Evolutionary conservation across 1,140 invertebrate species (phyloP), one percentile per base, ranked within the genome.

Genomic region (Cotesia typhae): DNA sequence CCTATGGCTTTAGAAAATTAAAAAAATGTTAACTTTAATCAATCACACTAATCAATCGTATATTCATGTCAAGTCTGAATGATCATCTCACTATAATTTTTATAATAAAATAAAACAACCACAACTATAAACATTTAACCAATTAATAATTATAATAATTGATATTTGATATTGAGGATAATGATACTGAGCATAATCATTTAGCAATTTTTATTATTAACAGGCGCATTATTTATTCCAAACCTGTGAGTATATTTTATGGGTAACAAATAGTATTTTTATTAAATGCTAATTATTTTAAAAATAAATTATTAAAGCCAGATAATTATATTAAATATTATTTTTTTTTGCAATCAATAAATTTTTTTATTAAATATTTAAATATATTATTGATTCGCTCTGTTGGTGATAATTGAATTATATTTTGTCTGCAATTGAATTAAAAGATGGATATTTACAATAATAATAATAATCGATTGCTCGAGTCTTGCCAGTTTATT

Each of bases 401-500:
- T 17, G 17, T 17, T 17, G 17, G 17, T 17, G 17, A 17, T 17
- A 28, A 28, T 28, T 28, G 3, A 28, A 28, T 47, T 47, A 64
- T 35, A 10, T 10, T 10, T 12, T 28, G 35, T 60, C 9, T 12
- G 28, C 6, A 47, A 51, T 66, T 14, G 12, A 14, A n/a, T 20
- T 12, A 55, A 55, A 12, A 55, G 17, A 28, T 28, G 28, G 28
- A 28, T 66, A 6, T 20, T 66, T 66, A 66, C 0, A 14, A 36
- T 36, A 67, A 55, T 17, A 67, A 55, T 17, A 35, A 36, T 55
- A 67, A 17, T 17, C 57, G 53, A 70, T 36, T 37, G 14, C 59
- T 51, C 60, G 69, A 70, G 69, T 70, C 69, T 70, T 70, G 47
- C 69, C 69, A 70, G 59, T 63, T 35, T 37, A 36, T 70, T 47